These are phyloP conservation scores for Noctua pronuba DNA, from an alignment of 2,888 invertebrate genomes.

Conservation along the genomic window DNA sequence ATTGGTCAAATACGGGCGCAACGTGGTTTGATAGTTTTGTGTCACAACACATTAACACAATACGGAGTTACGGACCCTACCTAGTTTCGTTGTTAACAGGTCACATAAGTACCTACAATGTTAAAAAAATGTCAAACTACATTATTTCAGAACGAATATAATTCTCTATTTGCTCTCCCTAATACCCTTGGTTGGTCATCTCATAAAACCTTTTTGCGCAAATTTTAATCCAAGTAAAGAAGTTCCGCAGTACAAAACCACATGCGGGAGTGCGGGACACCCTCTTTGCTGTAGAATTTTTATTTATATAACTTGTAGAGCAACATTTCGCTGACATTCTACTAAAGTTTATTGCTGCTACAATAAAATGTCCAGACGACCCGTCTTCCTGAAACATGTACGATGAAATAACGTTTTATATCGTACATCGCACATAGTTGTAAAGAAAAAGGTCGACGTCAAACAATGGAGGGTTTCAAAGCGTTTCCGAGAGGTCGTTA, in stretches of 20 bases:
- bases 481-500: constrained; percentile 31
- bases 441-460: constrained; percentile 12
- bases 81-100: not conserved
- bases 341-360: constrained; percentile 17
- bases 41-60: not conserved
- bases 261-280: constrained; percentile 2
- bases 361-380: constrained; percentile 12
- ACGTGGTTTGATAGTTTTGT: constrained; percentile 1
- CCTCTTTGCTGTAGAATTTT: constrained; percentile 2
- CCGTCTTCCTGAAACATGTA: constrained; percentile 24
- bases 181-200: not conserved
- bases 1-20: constrained; percentile 5
- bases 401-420: constrained; percentile 27
- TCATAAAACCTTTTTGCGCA: not conserved
- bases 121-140: not conserved
- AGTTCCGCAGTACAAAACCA: constrained; percentile 10
- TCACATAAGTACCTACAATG: not conserved
- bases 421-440: constrained; percentile 22
- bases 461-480: constrained; percentile 39
- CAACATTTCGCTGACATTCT: constrained; percentile 23
- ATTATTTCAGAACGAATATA: not conserved
- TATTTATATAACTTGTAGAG: constrained; percentile 21
- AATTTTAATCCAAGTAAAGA: not conserved
- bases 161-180: not conserved
- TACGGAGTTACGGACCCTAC: not conserved